Percentiles rank a stretch among this genome's conserved stretches.
phyloP scores from a whole-genome alignment of 2,888 invertebrate genomes.

The Epinotia ramella region DNA sequence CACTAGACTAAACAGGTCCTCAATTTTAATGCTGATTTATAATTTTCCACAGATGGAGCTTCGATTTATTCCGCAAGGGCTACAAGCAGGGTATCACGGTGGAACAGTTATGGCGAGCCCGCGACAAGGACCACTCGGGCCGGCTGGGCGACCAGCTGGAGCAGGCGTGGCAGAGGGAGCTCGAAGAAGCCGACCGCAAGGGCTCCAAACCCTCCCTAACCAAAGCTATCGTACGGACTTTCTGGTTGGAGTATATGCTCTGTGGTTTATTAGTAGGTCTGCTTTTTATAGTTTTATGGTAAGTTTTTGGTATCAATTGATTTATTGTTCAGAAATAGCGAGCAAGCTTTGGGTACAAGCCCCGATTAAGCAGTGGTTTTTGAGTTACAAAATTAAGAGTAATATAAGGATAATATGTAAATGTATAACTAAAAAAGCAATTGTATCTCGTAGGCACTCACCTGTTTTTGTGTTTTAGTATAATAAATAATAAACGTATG shows the following conservation, averaged over 20 bases:
- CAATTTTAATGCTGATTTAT: slow-evolving; percentile 4
- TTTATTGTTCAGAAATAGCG: neutral
- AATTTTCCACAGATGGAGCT: slow-evolving; percentile 86
- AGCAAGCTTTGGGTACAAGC: neutral
- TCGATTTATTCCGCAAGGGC: slow-evolving; percentile 87
- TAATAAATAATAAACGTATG: neutral
- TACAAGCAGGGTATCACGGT: slow-evolving; percentile 86
- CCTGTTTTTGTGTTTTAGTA: neutral
- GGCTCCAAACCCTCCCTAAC: slow-evolving; percentile 86
- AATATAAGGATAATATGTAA: too few relatives aligned
- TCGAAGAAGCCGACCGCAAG: slow-evolving; percentile 74
- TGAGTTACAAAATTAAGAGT: too few relatives aligned
- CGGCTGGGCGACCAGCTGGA: slow-evolving; percentile 88
- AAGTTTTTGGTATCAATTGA: slow-evolving; percentile 49
- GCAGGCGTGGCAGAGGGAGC: slow-evolving; percentile 87
- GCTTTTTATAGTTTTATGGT: slow-evolving; percentile 86
- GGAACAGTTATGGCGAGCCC: slow-evolving; percentile 88
- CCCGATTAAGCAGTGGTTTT: too few relatives aligned
- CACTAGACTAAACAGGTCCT: neutral
- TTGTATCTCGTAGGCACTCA: too few relatives aligned
- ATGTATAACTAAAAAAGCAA: too few relatives aligned
- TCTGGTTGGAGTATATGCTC: slow-evolving; percentile 85
- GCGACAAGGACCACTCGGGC: slow-evolving; percentile 87
- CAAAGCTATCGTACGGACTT: slow-evolving; percentile 86
- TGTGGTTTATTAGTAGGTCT: slow-evolving; percentile 86